phyloP scores from a whole-genome alignment of 2,888 invertebrate species.

The Pomacea canaliculata region DNA sequence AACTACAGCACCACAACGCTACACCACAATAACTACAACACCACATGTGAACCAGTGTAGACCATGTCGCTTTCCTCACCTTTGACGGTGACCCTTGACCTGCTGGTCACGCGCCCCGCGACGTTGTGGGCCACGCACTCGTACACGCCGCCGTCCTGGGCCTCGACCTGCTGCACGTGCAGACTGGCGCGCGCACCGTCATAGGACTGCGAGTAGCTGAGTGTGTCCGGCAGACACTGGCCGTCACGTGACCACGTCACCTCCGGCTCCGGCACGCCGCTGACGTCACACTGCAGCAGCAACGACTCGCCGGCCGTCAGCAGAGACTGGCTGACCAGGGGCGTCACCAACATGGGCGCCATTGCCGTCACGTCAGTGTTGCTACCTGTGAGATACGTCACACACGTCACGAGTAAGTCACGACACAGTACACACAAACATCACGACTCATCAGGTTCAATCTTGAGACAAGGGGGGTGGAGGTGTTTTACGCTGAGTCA shows the following conservation, averaged over 20 bases:
- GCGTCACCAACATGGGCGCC: slow-evolving; percentile 53
- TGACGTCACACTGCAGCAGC: slow-evolving; percentile 55
- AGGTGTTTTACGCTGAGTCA: too few species aligned
- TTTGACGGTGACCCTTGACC: slow-evolving; percentile 51
- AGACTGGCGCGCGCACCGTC: slow-evolving; percentile 56
- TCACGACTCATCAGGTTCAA: neutral
- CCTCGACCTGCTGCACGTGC: slow-evolving; percentile 42
- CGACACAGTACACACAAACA: too few species aligned
- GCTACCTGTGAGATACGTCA: neutral
- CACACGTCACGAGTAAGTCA: too few species aligned
- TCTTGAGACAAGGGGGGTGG: neutral
- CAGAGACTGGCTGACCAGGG: slow-evolving; percentile 45
- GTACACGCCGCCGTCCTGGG: slow-evolving; percentile 53
- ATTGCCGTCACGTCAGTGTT: slow-evolving; percentile 42
- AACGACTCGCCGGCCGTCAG: slow-evolving; percentile 45
- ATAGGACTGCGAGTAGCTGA: slow-evolving; percentile 37
- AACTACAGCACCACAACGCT: too few species aligned
- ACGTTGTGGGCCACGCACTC: slow-evolving; percentile 52
- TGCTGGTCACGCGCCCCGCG: slow-evolving; percentile 50
- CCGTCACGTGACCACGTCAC: slow-evolving; percentile 52
- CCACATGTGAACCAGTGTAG: too few species aligned
- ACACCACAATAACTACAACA: too few species aligned
- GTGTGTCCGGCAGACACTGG: slow-evolving; percentile 31
- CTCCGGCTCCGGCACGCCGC: slow-evolving; percentile 54
- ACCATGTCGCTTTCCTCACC: slow-evolving; percentile 33